Conservation (phyloP, 2,888 invertebrate genomes). For the Mythimna impura region DNA sequence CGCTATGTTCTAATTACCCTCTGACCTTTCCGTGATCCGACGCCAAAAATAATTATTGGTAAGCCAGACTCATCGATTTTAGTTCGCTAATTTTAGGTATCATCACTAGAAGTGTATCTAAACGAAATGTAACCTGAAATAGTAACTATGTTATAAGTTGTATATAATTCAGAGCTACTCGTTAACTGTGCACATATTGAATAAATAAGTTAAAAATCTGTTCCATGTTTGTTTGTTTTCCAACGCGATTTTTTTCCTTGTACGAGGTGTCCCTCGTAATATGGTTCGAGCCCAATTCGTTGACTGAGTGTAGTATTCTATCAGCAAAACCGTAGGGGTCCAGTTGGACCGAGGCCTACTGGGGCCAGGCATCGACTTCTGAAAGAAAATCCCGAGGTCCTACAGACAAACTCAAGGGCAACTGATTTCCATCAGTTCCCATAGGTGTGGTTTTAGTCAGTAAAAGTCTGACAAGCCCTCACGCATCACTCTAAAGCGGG, state of each 20-base stretch:
- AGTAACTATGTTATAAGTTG: conserved; percentile 74
- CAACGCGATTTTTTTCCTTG: neutral
- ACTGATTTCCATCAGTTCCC: too few species aligned
- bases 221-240: conserved; percentile 63
- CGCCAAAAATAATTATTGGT: conserved; percentile 48
- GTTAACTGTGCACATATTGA: conserved; percentile 90
- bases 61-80: conserved; percentile 56
- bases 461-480: too few species aligned
- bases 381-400: too few species aligned
- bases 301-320: too few species aligned
- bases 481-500: too few species aligned
- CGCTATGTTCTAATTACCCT: conserved; percentile 30
- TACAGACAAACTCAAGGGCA: too few species aligned
- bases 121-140: conserved; percentile 69
- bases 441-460: too few species aligned
- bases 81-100: conserved; percentile 51
- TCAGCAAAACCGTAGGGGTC: too few species aligned
- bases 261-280: too few species aligned
- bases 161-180: conserved; percentile 86
- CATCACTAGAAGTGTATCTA: conserved; percentile 48
- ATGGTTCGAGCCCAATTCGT: too few species aligned
- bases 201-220: conserved; percentile 80
- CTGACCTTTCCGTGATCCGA: conserved; percentile 52
- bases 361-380: too few species aligned
- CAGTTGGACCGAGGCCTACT: too few species aligned